phyloP scores from a whole-genome alignment of 1,140 invertebrate species.

The Drosophila sproati region DNA sequence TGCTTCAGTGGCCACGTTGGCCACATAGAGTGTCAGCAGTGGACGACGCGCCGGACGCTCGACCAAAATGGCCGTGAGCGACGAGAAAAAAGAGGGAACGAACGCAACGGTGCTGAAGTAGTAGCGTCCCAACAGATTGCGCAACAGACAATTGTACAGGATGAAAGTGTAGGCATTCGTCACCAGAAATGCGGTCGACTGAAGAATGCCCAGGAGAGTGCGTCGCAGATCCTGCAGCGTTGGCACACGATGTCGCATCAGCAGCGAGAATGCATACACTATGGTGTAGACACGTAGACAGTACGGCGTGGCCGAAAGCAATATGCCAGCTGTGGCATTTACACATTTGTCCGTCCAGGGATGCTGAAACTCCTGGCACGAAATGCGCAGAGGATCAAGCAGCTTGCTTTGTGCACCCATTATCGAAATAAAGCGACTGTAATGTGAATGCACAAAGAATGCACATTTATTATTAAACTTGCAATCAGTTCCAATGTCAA shows the following conservation, averaged over 20 bases:
- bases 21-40: conserved; percentile 91
- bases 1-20: conserved; percentile 93
- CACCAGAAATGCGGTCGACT: conserved; percentile 91
- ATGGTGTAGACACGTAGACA: conserved; percentile 91
- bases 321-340: conserved; percentile 88
- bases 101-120: conserved; percentile 89
- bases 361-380: conserved; percentile 91
- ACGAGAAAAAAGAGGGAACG: conserved; percentile 89
- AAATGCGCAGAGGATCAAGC: conserved; percentile 71
- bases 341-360: conserved; percentile 91
- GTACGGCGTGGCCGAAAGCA: conserved; percentile 88
- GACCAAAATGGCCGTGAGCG: conserved; percentile 89
- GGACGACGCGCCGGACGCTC: conserved; percentile 90
- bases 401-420: conserved; percentile 90
- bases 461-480: conserved; percentile 2
- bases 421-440: conserved; percentile 3
- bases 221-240: conserved; percentile 87
- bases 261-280: conserved; percentile 90
- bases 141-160: conserved; percentile 88
- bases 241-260: conserved; percentile 89
- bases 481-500: conserved; percentile 7
- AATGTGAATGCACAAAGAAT: background rate
- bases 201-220: conserved; percentile 89
- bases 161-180: conserved; percentile 91
- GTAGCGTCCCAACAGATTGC: conserved; percentile 88